Conservation (phyloP, 2,113 vertebrate species). For the Nesogale talazaci region DNA sequence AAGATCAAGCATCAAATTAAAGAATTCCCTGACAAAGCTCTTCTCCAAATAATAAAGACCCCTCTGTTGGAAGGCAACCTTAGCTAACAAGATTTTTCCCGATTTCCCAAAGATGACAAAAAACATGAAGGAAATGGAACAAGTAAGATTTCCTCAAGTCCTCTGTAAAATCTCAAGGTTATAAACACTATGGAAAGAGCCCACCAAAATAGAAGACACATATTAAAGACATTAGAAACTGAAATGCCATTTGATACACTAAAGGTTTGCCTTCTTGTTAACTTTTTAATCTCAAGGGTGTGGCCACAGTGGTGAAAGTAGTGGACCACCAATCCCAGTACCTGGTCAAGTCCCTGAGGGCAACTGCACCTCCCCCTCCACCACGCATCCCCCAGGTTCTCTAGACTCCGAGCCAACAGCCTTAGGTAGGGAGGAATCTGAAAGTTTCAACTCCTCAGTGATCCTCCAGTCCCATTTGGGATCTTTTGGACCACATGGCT, state of each 20-base stretch:
- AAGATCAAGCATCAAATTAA: constrained; percentile 52
- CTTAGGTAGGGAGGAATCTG: not conserved
- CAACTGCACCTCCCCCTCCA: constrained; percentile 13
- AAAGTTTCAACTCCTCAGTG: not conserved
- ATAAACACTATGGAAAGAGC: not conserved
- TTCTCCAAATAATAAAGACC: constrained; percentile 22
- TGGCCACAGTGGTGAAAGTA: not conserved
- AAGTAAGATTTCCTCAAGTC: not conserved
- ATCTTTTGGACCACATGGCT: not conserved
- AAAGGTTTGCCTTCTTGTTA: constrained; percentile 10
- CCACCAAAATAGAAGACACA: constrained; percentile 25
- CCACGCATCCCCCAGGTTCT: constrained; percentile 47
- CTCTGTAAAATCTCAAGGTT: constrained; percentile 4
- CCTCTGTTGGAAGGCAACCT: constrained; percentile 35
- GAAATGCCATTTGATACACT: constrained; percentile 55
- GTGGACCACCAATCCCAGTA: not conserved
- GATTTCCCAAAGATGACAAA: constrained; percentile 49
- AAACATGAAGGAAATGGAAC: not conserved
- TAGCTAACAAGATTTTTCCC: not conserved
- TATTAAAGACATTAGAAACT: not conserved
- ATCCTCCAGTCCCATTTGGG: not conserved
- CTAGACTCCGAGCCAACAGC: constrained; percentile 32
- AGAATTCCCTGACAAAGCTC: constrained; percentile 32
- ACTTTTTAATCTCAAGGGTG: constrained; percentile 40
- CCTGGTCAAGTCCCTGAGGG: not conserved